Percentiles rank a stretch among this genome's conserved stretches.
Conservation (phyloP, 1,140 invertebrate genomes). For the Lucilia cuprina region DNA sequence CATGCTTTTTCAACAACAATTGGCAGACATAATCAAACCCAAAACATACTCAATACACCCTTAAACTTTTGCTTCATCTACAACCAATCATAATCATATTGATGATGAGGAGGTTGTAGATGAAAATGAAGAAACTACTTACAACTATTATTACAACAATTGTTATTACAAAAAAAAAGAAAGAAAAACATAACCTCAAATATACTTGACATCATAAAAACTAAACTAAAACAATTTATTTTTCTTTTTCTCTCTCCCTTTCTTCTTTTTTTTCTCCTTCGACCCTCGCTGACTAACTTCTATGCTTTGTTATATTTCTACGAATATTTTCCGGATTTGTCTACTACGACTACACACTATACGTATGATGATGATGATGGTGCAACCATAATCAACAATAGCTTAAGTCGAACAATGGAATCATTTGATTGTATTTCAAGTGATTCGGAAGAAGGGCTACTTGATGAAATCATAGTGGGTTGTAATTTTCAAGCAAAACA, state of each 20-base stretch:
- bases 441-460: constrained; percentile 60
- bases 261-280: neutral
- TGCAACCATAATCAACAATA: constrained; percentile 36
- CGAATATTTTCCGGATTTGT: neutral
- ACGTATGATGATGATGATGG: no score
- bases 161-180: neutral
- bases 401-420: constrained; percentile 61
- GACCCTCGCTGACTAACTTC: neutral
- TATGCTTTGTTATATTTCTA: no score
- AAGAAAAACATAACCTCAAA: neutral
- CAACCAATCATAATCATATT: neutral
- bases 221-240: constrained; percentile 23
- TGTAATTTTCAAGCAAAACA: constrained; percentile 45
- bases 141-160: neutral
- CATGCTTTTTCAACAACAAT: neutral
- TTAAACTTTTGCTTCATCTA: neutral
- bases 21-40: neutral
- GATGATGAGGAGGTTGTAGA: neutral
- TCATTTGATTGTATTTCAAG: constrained; percentile 62
- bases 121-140: neutral
- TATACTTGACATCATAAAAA: constrained; percentile 26
- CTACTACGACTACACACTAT: neutral
- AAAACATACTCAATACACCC: constrained; percentile 13
- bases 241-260: constrained; percentile 34
- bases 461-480: constrained; percentile 60